Conservation (phyloP, 2,888 invertebrate genomes). For the Ormyrus thymus region DNA sequence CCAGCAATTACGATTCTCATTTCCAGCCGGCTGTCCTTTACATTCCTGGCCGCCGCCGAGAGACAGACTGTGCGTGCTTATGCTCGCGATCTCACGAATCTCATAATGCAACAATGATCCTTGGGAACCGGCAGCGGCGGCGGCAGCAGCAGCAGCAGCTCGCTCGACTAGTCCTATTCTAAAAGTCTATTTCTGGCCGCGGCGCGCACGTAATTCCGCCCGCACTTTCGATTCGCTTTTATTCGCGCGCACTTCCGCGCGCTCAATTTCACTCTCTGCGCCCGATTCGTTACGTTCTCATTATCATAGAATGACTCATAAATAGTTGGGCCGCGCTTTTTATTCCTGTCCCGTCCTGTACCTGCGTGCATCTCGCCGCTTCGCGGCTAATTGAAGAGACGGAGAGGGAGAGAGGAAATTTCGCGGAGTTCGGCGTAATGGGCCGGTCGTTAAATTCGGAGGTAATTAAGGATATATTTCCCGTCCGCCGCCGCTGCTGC, state of each 20-base stretch:
- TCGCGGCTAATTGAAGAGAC: too few relatives aligned
- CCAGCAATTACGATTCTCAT: background rate
- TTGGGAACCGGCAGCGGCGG: conserved; percentile 58
- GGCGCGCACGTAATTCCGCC: conserved; percentile 46
- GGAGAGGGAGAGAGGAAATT: too few relatives aligned
- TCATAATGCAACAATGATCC: conserved; percentile 54
- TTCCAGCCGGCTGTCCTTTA: too few relatives aligned
- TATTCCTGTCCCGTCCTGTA: too few relatives aligned
- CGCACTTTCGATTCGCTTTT: conserved; percentile 59
- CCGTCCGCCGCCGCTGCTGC: too few relatives aligned
- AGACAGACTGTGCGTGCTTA: background rate
- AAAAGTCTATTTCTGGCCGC: conserved; percentile 53
- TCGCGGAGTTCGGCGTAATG: too few relatives aligned
- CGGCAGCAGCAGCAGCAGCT: too few relatives aligned
- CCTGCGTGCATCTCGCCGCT: too few relatives aligned
- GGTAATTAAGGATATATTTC: too few relatives aligned
- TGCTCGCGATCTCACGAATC: conserved; percentile 60
- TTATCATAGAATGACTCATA: conserved; percentile 41
- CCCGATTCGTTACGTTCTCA: conserved; percentile 17
- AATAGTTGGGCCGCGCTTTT: conserved; percentile 10
- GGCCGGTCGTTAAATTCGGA: too few relatives aligned
- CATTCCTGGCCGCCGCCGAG: background rate
- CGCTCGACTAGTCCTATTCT: conserved; percentile 35
- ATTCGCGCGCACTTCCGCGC: conserved; percentile 41
- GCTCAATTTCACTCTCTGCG: conserved; percentile 52